Evolutionary conservation across 2,797 vertebrate genomes (phyloP).

Genomic region (Merluccius polli): DNA sequence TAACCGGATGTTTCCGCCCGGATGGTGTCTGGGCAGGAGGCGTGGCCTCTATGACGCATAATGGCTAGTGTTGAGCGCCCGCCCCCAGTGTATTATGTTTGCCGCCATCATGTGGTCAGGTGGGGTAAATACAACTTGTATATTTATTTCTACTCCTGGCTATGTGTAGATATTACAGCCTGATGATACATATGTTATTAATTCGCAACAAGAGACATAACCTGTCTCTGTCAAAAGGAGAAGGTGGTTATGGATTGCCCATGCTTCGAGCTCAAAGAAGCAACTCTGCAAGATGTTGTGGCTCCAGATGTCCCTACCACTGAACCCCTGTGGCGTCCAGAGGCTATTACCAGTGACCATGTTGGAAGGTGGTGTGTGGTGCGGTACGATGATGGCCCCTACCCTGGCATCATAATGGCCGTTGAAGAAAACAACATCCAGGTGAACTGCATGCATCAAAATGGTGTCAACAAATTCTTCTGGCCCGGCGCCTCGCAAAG

Average conservation of each 20-base stretch:
- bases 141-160: too few species aligned
- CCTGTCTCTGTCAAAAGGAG: slow-evolving; percentile 4
- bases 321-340: background rate
- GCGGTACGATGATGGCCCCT: background rate
- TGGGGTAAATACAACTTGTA: too few species aligned
- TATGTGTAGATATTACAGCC: too few species aligned
- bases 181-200: too few species aligned
- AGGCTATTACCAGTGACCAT: too few species aligned
- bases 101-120: too few species aligned
- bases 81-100: too few species aligned
- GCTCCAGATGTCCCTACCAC: background rate
- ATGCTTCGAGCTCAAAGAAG: background rate
- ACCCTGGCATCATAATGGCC: background rate
- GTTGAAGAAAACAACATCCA: background rate
- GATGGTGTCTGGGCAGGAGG: too few species aligned
- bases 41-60: too few species aligned
- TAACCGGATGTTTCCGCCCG: too few species aligned
- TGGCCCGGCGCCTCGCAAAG: slow-evolving; percentile 9
- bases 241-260: background rate
- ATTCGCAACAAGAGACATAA: too few species aligned
- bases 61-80: too few species aligned
- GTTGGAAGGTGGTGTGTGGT: background rate
- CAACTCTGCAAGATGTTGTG: background rate
- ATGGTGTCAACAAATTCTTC: slow-evolving; percentile 12
- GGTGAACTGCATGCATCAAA: background rate